Evolutionary conservation across 2,797 vertebrate genomes (phyloP).

Genomic region (Lithobates pipiens): DNA sequence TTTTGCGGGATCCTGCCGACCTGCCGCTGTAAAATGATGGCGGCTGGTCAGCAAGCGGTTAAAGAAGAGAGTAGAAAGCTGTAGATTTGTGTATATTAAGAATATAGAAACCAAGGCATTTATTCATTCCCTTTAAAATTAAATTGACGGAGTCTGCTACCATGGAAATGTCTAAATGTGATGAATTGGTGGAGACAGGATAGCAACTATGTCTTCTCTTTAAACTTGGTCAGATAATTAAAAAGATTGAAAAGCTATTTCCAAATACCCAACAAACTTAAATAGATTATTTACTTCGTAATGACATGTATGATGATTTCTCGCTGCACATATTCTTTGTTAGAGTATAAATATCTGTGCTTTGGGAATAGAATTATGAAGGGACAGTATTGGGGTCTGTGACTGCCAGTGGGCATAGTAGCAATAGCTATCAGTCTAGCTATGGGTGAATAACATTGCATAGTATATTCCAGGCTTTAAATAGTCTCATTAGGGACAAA

Average conservation of each 20-base stretch:
- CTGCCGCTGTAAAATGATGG: too few relatives aligned
- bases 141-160: constrained; percentile 32
- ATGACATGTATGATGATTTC: not conserved
- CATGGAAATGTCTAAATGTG: constrained; percentile 47
- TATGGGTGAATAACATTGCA: too few relatives aligned
- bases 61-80: not conserved
- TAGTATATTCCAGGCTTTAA: too few relatives aligned
- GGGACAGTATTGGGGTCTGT: too few relatives aligned
- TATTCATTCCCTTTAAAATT: constrained; percentile 3
- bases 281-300: not conserved
- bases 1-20: too few relatives aligned
- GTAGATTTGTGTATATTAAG: not conserved
- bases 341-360: too few relatives aligned
- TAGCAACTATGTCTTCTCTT: not conserved
- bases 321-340: too few relatives aligned
- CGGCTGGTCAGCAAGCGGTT: too few relatives aligned
- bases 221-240: constrained; percentile 27
- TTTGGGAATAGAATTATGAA: too few relatives aligned
- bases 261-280: not conserved
- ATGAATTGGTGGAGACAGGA: constrained; percentile 1
- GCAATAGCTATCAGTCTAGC: too few relatives aligned
- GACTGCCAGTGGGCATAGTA: too few relatives aligned
- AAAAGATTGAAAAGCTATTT: constrained; percentile 6
- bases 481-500: too few relatives aligned
- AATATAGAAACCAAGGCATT: not conserved